Conservation (phyloP, 2,113 vertebrate species). For the Gymnorhina tibicen region DNA sequence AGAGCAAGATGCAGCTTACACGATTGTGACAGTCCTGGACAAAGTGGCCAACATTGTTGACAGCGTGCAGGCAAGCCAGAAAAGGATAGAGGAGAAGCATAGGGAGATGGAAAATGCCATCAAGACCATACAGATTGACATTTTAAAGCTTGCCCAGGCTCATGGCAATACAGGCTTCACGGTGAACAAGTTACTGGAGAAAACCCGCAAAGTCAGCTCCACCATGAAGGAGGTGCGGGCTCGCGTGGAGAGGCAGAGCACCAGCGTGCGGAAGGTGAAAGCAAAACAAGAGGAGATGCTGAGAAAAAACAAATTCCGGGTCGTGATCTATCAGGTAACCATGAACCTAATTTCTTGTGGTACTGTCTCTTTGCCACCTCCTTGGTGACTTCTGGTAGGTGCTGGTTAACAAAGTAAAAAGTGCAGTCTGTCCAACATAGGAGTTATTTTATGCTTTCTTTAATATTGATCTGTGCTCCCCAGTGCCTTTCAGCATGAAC, state of each 20-base stretch:
- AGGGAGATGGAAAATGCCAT: constrained; percentile 86
- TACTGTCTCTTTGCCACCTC: neutral
- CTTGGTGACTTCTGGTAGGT: neutral
- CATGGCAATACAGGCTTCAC: constrained; percentile 83
- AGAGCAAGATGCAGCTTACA: constrained; percentile 86
- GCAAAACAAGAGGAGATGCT: constrained; percentile 93
- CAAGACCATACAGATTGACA: constrained; percentile 88
- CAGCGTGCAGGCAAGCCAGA: constrained; percentile 90
- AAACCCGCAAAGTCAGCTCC: constrained; percentile 90
- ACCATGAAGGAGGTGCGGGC: constrained; percentile 91
- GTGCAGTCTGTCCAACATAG: neutral
- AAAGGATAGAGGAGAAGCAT: constrained; percentile 92
- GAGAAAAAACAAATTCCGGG: constrained; percentile 92
- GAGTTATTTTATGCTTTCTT: neutral
- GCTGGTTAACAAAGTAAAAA: neutral
- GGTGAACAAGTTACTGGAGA: constrained; percentile 91
- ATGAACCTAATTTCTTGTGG: neutral
- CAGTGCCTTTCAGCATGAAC: neutral
- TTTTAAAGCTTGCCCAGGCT: constrained; percentile 88
- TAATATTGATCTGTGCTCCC: neutral
- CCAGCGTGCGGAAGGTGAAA: constrained; percentile 87
- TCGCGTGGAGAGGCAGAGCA: constrained; percentile 88
- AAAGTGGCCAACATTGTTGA: constrained; percentile 93
- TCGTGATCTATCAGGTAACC: constrained; percentile 96
- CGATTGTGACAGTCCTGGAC: constrained; percentile 91